phyloP scores from a whole-genome alignment of 2,797 vertebrate genomes.

The Dicrostonyx torquatus region DNA sequence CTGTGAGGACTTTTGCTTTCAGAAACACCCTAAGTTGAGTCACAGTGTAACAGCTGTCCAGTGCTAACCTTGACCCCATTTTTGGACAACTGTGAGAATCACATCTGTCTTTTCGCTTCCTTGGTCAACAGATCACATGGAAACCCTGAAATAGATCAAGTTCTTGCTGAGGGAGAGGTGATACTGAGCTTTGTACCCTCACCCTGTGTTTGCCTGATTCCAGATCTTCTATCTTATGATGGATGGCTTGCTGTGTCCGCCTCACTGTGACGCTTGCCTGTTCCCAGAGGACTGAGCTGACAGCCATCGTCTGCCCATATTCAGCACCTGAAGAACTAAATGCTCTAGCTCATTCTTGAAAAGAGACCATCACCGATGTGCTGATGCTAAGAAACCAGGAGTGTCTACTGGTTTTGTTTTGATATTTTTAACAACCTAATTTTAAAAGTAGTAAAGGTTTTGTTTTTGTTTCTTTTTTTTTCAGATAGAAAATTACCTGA shows the following conservation, averaged over 20 bases:
- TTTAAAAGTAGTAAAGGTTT: background rate
- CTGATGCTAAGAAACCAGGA: background rate
- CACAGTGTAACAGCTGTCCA: background rate
- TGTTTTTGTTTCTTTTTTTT: no score
- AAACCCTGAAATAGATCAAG: background rate
- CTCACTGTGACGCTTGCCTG: background rate
- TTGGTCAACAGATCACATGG: background rate
- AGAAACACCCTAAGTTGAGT: background rate
- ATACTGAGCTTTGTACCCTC: background rate
- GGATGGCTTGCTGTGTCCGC: background rate
- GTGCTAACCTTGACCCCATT: background rate
- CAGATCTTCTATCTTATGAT: background rate
- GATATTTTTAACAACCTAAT: constrained; percentile 26
- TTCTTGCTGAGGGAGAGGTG: background rate
- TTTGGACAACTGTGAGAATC: background rate
- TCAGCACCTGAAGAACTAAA: background rate
- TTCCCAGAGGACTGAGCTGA: background rate
- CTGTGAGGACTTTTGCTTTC: background rate
- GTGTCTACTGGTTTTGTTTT: background rate
- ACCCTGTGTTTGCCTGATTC: background rate
- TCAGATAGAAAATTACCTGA: constrained; percentile 34
- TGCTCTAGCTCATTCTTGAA: background rate
- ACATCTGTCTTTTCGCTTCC: background rate
- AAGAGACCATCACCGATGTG: background rate
- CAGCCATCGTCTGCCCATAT: background rate